Evolutionary conservation across 2,888 invertebrate species (phyloP).

Genomic region (Hipparchia sbordonii): DNA sequence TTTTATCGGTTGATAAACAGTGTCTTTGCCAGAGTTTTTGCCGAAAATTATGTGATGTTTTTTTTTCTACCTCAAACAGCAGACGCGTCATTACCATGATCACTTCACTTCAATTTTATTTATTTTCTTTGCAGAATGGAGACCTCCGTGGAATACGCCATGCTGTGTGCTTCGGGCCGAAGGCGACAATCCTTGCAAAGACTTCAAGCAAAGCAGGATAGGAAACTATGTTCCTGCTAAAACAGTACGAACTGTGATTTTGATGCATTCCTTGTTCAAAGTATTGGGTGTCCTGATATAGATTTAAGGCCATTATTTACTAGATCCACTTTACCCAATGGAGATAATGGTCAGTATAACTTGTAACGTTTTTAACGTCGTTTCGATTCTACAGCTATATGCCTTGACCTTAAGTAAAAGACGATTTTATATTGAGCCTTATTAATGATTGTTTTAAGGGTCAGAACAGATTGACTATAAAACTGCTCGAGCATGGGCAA

Average conservation of each 20-base stretch:
- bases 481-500: too few species aligned
- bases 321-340: neutral
- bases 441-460: too few species aligned
- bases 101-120: neutral
- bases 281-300: conserved; percentile 8
- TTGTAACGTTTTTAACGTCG: neutral
- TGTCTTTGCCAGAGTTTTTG: too few species aligned
- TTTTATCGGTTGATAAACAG: neutral
- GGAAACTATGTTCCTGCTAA: conserved; percentile 71
- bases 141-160: conserved; percentile 85
- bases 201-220: conserved; percentile 71
- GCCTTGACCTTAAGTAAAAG: too few species aligned
- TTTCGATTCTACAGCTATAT: too few species aligned
- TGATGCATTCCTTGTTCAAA: conserved; percentile 37
- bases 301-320: neutral
- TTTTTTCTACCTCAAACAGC: too few species aligned
- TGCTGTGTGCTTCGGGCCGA: conserved; percentile 80
- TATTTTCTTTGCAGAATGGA: conserved; percentile 81
- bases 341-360: neutral
- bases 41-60: too few species aligned
- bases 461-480: too few species aligned
- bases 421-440: too few species aligned
- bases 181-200: conserved; percentile 72
- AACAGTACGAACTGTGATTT: conserved; percentile 37
- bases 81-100: too few species aligned